Conservation (phyloP, 1,140 invertebrate genomes). For the Papilio helenus region DNA sequence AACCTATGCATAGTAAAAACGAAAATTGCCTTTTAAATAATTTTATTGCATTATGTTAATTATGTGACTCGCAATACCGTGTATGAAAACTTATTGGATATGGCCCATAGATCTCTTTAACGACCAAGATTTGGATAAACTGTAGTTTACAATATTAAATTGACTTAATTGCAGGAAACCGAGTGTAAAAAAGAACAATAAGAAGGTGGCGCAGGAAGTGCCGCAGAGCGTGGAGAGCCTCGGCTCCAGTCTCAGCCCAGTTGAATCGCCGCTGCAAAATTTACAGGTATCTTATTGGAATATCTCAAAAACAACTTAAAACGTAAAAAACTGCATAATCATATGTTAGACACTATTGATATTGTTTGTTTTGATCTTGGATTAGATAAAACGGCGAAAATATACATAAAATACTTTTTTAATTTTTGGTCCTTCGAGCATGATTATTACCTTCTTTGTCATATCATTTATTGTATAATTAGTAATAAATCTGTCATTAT, state of each 20-base stretch:
- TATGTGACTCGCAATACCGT: too few relatives aligned
- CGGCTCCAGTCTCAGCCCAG: conserved; percentile 84
- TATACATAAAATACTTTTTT: not conserved
- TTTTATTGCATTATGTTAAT: too few relatives aligned
- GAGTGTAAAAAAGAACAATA: conserved; percentile 89
- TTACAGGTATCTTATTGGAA: conserved; percentile 70
- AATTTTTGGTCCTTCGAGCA: conserved; percentile 13
- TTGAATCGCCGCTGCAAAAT: conserved; percentile 86
- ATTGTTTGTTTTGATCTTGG: not conserved
- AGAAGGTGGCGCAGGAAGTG: conserved; percentile 84
- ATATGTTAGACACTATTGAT: not conserved
- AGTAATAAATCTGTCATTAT: too few relatives aligned
- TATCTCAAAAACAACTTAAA: not conserved
- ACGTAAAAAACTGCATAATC: not conserved
- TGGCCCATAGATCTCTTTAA: too few relatives aligned
- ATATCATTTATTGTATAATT: too few relatives aligned
- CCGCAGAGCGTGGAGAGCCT: conserved; percentile 86
- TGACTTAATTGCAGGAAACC: conserved; percentile 85
- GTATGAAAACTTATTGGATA: too few relatives aligned
- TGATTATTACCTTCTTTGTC: not conserved
- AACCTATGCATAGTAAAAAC: too few relatives aligned
- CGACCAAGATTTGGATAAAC: too few relatives aligned
- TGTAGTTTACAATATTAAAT: too few relatives aligned
- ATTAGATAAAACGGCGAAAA: not conserved
- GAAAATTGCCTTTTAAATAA: too few relatives aligned